Evolutionary conservation across 1,140 invertebrate species (phyloP).

Genomic region (Callitettix versicolor): DNA sequence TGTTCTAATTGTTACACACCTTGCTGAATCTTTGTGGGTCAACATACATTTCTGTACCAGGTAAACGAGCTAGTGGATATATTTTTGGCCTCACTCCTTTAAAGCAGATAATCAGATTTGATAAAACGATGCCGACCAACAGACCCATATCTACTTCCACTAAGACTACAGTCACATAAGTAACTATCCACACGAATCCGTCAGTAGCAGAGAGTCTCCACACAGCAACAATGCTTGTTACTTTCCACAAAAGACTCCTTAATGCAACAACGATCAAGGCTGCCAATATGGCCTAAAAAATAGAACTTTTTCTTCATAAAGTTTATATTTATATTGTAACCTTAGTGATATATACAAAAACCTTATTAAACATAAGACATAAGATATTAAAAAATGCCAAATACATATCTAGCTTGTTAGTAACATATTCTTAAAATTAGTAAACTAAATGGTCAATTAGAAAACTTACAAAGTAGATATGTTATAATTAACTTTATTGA

Average conservation of each 20-base stretch:
- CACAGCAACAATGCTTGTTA: constrained; percentile 54
- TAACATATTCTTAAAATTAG: no score
- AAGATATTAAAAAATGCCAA: no score
- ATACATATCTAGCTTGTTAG: no score
- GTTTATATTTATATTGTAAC: no score
- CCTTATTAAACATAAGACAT: no score
- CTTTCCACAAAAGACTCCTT: constrained; percentile 79
- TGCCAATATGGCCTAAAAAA: constrained; percentile 62
- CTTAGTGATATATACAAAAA: no score
- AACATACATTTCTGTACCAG: constrained; percentile 64
- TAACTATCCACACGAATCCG: constrained; percentile 71
- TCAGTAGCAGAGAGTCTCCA: constrained; percentile 72
- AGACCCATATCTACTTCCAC: constrained; percentile 80
- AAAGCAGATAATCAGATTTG: constrained; percentile 54
- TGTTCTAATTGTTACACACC: constrained; percentile 4
- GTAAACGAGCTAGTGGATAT: constrained; percentile 51
- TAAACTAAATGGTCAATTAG: no score
- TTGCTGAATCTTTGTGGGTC: constrained; percentile 53
- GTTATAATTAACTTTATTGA: no score
- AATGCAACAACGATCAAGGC: constrained; percentile 84
- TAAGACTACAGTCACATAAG: constrained; percentile 66
- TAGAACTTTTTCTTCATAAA: no score
- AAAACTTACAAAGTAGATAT: no score
- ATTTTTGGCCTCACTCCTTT: constrained; percentile 50
- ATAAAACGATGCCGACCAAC: constrained; percentile 56